Evolutionary conservation across 2,797 vertebrate species (phyloP).

Genomic region (Liparis tanakae): DNA sequence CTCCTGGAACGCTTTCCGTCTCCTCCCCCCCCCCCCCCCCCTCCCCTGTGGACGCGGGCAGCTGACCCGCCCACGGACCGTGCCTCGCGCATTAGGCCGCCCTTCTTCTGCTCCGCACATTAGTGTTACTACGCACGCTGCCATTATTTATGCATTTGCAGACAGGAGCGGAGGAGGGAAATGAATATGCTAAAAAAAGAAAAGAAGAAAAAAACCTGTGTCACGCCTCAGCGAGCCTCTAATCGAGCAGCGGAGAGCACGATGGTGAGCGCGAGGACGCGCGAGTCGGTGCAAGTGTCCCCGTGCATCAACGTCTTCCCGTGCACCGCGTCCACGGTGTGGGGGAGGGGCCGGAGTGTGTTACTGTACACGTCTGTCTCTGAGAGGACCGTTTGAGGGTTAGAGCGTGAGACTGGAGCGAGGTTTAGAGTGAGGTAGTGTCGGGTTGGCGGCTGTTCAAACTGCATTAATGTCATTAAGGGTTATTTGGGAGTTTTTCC

Average conservation of each 20-base stretch:
- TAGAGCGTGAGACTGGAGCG: background rate
- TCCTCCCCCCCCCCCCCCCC: slow-evolving; percentile 4
- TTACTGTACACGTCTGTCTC: background rate
- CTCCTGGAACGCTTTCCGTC: background rate
- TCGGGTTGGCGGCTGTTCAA: background rate
- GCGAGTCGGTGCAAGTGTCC: slow-evolving; percentile 35
- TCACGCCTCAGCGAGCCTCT: slow-evolving; percentile 45
- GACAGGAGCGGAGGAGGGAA: slow-evolving; percentile 13
- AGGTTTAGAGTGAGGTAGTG: background rate
- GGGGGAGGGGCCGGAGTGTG: background rate
- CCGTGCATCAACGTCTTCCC: slow-evolving; percentile 22
- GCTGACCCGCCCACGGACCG: slow-evolving; percentile 45
- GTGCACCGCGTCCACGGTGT: slow-evolving; percentile 33
- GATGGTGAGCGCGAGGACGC: slow-evolving; percentile 37
- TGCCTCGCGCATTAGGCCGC: slow-evolving; percentile 25
- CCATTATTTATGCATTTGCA: slow-evolving; percentile 41
- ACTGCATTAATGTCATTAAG: background rate
- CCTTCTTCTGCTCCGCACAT: slow-evolving; percentile 24
- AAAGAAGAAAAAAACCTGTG: background rate
- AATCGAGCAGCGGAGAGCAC: slow-evolving; percentile 63
- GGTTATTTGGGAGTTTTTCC: too few relatives aligned
- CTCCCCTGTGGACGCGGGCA: slow-evolving; percentile 18
- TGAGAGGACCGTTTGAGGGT: background rate
- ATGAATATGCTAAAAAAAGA: background rate
- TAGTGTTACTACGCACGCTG: slow-evolving; percentile 41